Conservation (phyloP, 2,888 invertebrate genomes). For the Tuberolachnus salignus region DNA sequence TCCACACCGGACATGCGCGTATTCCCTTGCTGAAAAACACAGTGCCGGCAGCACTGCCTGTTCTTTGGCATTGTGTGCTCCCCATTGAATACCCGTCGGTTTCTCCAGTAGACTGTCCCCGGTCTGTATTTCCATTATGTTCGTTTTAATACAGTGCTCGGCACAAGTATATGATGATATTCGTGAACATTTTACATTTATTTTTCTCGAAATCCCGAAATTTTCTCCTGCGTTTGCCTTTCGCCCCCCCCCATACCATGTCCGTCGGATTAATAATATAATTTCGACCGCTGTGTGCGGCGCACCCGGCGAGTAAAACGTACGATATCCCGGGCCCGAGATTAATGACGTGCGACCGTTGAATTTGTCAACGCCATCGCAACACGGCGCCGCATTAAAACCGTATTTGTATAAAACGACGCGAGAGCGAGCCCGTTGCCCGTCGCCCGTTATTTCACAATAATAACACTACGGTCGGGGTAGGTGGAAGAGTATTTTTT, state of each 20-base stretch:
- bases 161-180: too few species aligned
- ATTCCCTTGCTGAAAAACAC: slow-evolving; percentile 22
- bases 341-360: slow-evolving; percentile 51
- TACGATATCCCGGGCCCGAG: background rate
- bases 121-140: too few species aligned
- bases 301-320: background rate
- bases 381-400: slow-evolving; percentile 50
- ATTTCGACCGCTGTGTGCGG: background rate
- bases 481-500: too few species aligned
- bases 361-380: slow-evolving; percentile 54
- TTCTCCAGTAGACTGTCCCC: background rate
- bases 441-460: too few species aligned
- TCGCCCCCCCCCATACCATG: background rate
- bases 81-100: background rate
- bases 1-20: background rate
- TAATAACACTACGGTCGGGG: too few species aligned
- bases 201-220: too few species aligned
- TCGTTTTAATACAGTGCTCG: background rate
- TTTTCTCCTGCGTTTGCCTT: too few species aligned
- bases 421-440: too few species aligned
- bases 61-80: background rate
- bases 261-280: background rate
- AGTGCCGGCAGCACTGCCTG: slow-evolving; percentile 14
- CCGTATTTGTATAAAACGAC: slow-evolving; percentile 34
- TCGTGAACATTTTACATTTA: too few species aligned